Conservation (phyloP, 2,113 vertebrate genomes). For the Calidris pygmaea region DNA sequence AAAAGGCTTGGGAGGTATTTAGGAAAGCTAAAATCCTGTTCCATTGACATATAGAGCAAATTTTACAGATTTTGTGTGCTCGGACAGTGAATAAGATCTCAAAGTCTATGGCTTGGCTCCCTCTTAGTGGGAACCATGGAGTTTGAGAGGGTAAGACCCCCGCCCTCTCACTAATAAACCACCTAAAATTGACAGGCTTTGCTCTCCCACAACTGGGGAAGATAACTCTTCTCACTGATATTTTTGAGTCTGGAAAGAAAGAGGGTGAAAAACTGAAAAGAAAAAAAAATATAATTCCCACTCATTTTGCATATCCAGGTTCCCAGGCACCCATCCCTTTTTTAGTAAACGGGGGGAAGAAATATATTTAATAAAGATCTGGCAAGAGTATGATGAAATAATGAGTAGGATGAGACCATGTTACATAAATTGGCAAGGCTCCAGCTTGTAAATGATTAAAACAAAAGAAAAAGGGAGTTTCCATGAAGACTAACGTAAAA, state of each 20-base stretch:
- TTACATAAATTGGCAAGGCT: constrained; percentile 65
- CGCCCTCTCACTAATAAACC: not conserved
- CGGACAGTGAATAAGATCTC: not conserved
- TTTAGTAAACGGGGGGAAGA: constrained; percentile 16
- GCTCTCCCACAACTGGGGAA: not conserved
- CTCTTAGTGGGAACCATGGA: not conserved
- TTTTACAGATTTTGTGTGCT: not conserved
- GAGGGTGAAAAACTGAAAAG: not conserved
- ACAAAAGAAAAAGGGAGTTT: constrained; percentile 72
- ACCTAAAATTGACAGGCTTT: not conserved
- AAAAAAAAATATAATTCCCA: constrained; percentile 34
- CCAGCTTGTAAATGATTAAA: constrained; percentile 69
- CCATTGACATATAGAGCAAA: not conserved
- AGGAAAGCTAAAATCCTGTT: not conserved
- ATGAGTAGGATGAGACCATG: constrained; percentile 68
- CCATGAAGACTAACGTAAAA: constrained; percentile 64
- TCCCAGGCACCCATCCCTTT: constrained; percentile 65
- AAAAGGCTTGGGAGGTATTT: not conserved
- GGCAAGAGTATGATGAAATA: constrained; percentile 67
- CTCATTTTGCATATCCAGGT: constrained; percentile 63
- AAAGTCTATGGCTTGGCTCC: not conserved
- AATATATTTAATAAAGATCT: constrained; percentile 67
- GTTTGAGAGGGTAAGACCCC: not conserved
- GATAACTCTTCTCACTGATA: constrained; percentile 15
- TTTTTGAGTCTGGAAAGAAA: constrained; percentile 4